A percentile compares a stretch with the other conserved stretches of the same genome.
These are phyloP conservation scores for Apis florea DNA, from an alignment of 1,140 invertebrate genomes.

Conservation along the genomic window DNA sequence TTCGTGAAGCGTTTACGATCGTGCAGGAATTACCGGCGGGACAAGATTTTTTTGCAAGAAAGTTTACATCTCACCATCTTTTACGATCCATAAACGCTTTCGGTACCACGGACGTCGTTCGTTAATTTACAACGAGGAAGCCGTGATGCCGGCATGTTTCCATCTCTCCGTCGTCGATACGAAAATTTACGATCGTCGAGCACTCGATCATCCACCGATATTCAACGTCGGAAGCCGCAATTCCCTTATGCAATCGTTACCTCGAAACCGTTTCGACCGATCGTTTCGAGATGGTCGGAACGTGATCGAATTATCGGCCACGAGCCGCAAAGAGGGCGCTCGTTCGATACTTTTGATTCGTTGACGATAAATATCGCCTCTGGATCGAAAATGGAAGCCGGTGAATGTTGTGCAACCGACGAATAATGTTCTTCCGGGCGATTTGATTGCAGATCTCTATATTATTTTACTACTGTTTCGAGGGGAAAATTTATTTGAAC, in stretches of 20 bases:
- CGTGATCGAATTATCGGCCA: slow-evolving; percentile 26
- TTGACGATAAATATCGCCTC: not conserved
- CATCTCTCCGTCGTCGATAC: slow-evolving; percentile 13
- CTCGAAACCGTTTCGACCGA: not conserved
- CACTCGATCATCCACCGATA: not conserved
- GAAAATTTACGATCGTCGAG: slow-evolving; percentile 29
- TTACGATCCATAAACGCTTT: slow-evolving; percentile 47
- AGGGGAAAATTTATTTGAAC: too few relatives aligned
- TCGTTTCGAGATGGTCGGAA: not conserved
- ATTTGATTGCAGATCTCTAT: not conserved
- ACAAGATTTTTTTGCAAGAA: slow-evolving; percentile 29
- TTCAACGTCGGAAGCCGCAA: not conserved
- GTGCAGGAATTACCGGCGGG: not conserved
- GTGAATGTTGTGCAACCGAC: not conserved
- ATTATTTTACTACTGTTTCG: not conserved
- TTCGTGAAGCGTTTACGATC: slow-evolving; percentile 31
- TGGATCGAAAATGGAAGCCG: not conserved
- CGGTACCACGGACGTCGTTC: slow-evolving; percentile 35
- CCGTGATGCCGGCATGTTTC: not conserved
- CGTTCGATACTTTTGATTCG: not conserved
- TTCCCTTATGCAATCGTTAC: slow-evolving; percentile 17
- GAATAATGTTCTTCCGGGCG: not conserved
- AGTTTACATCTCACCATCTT: slow-evolving; percentile 41
- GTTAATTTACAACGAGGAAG: slow-evolving; percentile 45
- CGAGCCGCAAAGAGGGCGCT: not conserved